Conservation (phyloP, 2,113 vertebrate genomes). For the Poecile atricapillus region DNA sequence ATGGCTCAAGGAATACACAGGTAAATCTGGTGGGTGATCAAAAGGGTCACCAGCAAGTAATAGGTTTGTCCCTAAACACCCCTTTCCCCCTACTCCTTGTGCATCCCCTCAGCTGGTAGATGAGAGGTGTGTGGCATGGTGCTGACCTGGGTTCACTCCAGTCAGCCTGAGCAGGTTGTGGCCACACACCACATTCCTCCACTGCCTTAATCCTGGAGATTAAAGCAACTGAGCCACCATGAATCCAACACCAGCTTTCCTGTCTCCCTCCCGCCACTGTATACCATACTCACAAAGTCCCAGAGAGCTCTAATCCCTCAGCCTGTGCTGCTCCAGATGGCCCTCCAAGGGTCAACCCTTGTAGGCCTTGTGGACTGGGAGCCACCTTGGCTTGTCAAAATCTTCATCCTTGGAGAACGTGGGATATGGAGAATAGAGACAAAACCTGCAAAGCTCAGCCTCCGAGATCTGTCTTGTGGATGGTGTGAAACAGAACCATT, state of each 20-base stretch:
- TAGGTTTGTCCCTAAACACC: not conserved
- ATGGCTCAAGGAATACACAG: not conserved
- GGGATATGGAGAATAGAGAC: not conserved
- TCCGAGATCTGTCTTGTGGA: accelerated
- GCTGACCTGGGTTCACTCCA: slow-evolving; percentile 57
- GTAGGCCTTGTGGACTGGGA: not conserved
- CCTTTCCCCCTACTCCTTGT: not conserved
- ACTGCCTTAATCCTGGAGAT: slow-evolving; percentile 59
- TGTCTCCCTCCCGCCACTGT: not conserved
- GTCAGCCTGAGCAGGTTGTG: not conserved
- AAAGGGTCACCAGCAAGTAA: not conserved
- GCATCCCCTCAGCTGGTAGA: not conserved
- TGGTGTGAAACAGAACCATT: not conserved
- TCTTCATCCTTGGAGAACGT: not conserved
- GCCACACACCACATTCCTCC: slow-evolving; percentile 50
- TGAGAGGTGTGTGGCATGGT: not conserved
- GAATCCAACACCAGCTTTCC: slow-evolving; percentile 53
- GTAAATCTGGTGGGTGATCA: not conserved
- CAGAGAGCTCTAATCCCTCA: not conserved
- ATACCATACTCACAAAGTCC: not conserved
- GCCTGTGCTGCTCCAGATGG: not conserved
- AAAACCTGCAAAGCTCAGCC: not conserved
- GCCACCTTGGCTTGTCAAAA: not conserved
- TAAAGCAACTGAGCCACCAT: slow-evolving; percentile 43
- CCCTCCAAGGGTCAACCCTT: not conserved